Evolutionary conservation across 1,140 invertebrate genomes (phyloP).

Genomic region (Idris sp.): DNA sequence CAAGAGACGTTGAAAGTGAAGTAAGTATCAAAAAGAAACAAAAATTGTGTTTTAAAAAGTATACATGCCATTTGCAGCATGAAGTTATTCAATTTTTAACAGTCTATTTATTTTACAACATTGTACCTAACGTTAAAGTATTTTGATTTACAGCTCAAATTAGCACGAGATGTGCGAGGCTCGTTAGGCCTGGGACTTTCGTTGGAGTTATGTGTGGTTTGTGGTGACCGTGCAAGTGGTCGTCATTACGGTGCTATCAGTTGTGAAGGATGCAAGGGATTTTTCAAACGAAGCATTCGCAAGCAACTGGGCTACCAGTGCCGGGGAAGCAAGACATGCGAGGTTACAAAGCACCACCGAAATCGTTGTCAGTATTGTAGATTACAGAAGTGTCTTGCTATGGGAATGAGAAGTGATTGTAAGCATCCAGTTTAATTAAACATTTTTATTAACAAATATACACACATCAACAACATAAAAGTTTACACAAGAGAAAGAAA

Average conservation of each 20-base stretch:
- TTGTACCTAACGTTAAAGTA: no score
- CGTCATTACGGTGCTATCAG: conserved; percentile 96
- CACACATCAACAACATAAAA: no score
- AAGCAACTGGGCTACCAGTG: conserved; percentile 98
- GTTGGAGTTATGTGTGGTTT: conserved; percentile 94
- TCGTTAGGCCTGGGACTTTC: conserved; percentile 78
- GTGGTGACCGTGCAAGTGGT: conserved; percentile 95
- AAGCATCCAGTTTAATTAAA: conserved; percentile 73
- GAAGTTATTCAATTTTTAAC: no score
- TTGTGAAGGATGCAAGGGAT: conserved; percentile 95
- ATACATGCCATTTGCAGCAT: no score
- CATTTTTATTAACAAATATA: no score
- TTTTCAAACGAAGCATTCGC: conserved; percentile 94
- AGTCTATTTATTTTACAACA: no score
- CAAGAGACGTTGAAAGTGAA: conserved; percentile 67
- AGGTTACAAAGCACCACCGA: conserved; percentile 97
- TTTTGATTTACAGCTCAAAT: conserved; percentile 69
- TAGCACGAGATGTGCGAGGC: conserved; percentile 75
- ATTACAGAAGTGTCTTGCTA: conserved; percentile 96
- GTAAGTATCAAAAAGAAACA: no score
- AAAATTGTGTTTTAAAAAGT: no score
- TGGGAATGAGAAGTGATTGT: conserved; percentile 99
- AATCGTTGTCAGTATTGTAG: conserved; percentile 99
- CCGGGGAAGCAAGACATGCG: conserved; percentile 94
- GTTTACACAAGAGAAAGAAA: no score